phyloP scores from a whole-genome alignment of 2,113 vertebrate species.

The Tringa solitaria region DNA sequence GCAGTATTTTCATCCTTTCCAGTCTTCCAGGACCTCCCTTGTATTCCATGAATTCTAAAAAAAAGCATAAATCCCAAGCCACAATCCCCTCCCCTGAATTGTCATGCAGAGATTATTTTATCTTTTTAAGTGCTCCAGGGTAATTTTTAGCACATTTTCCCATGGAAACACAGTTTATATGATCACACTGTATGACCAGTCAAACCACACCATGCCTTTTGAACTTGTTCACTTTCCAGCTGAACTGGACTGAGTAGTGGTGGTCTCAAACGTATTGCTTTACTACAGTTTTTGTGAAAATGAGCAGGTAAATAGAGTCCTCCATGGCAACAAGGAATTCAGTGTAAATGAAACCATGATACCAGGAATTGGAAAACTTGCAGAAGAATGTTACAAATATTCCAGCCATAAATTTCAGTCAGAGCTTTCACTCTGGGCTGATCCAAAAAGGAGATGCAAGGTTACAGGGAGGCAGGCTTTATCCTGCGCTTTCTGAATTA shows the following conservation, averaged over 20 bases:
- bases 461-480: not conserved
- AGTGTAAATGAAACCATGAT: not conserved
- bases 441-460: not conserved
- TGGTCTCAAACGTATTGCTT: not conserved
- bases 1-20: not conserved
- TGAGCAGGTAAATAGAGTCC: not conserved
- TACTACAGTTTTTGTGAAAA: not conserved
- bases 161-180: not conserved
- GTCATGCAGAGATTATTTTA: not conserved
- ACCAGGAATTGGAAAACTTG: not conserved
- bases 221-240: not conserved
- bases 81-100: not conserved
- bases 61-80: not conserved
- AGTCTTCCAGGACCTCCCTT: not conserved
- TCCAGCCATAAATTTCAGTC: conserved; percentile 4
- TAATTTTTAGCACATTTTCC: not conserved
- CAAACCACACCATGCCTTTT: not conserved
- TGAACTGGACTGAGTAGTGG: not conserved
- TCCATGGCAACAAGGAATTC: conserved; percentile 11
- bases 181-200: not conserved
- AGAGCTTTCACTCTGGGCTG: not conserved
- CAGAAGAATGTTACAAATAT: not conserved
- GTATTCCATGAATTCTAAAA: not conserved
- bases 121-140: not conserved
- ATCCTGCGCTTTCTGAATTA: not conserved